These are phyloP conservation scores for Eurytoma californica DNA, from an alignment of 2,888 invertebrate species.

Conservation along the genomic window DNA sequence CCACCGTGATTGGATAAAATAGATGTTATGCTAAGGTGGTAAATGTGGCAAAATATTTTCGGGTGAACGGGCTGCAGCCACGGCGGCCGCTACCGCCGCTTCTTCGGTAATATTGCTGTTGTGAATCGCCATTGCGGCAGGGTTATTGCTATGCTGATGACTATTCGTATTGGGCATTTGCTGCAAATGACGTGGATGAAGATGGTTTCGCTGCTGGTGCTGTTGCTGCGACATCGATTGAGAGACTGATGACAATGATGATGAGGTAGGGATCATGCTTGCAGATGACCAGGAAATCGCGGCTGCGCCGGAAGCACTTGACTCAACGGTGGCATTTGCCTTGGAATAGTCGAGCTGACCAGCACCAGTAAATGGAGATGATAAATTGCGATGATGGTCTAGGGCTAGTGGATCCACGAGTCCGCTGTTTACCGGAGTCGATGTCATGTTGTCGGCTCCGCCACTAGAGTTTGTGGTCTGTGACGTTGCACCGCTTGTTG, in stretches of 20 bases:
- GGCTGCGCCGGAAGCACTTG: constrained; percentile 8
- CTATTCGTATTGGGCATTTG: constrained; percentile 22
- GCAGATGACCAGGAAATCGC: constrained; percentile 30
- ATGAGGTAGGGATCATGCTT: constrained; percentile 16
- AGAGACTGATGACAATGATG: constrained; percentile 39
- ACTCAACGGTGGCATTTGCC: constrained; percentile 22
- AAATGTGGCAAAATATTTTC: constrained; percentile 71
- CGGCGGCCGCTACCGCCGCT: constrained; percentile 15
- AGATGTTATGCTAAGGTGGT: constrained; percentile 69
- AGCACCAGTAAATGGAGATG: constrained; percentile 26
- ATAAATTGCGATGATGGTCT: constrained; percentile 48
- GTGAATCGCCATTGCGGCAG: constrained; percentile 2
- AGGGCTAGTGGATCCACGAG: constrained; percentile 40
- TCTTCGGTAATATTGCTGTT: constrained; percentile 50
- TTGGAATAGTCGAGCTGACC: constrained; percentile 45
- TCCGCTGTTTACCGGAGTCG: constrained; percentile 53
- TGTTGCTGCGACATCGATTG: constrained; percentile 46
- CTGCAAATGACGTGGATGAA: constrained; percentile 9
- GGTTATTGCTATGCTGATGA: constrained; percentile 60
- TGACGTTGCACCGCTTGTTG: constrained; percentile 40
- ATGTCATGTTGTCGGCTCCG: not conserved
- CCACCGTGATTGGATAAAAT: constrained; percentile 54
- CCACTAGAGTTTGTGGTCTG: constrained; percentile 16
- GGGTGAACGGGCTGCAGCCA: constrained; percentile 63
- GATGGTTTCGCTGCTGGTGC: constrained; percentile 40